Percentiles rank a stretch among this genome's conserved stretches.
Evolutionary conservation across 2,797 vertebrate genomes (phyloP).

Genomic region (Gorsachius magnificus): DNA sequence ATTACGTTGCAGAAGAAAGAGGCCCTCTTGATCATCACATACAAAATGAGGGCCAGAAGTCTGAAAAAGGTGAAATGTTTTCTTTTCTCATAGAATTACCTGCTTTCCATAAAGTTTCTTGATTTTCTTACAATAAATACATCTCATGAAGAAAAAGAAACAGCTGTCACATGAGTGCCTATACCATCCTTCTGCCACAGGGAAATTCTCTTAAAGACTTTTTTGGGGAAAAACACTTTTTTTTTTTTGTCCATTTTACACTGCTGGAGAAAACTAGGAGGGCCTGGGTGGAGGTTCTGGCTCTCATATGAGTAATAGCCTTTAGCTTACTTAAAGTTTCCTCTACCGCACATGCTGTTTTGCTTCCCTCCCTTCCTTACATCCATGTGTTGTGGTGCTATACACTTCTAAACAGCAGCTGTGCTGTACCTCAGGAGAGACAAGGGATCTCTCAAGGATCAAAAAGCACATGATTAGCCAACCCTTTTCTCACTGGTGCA

Average conservation of each 20-base stretch:
- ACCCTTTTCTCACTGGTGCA: neutral
- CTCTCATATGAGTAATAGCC: slow-evolving; percentile 31
- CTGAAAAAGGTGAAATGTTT: neutral
- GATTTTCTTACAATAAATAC: neutral
- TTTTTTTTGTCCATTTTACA: neutral
- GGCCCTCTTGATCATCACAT: neutral
- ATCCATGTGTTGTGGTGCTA: neutral
- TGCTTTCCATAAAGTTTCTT: neutral
- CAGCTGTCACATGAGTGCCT: neutral
- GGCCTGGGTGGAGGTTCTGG: slow-evolving; percentile 33
- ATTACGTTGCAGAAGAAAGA: neutral
- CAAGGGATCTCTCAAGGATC: neutral
- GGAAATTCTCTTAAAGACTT: neutral
- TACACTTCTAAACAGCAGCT: slow-evolving; percentile 28
- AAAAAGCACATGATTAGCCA: neutral
- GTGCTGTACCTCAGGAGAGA: neutral
- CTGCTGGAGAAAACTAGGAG: neutral
- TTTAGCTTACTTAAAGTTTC: slow-evolving; percentile 56
- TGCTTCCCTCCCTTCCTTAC: slow-evolving; percentile 29
- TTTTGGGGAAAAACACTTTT: neutral
- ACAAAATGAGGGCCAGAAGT: neutral
- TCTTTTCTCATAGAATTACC: neutral
- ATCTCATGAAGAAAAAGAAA: neutral
- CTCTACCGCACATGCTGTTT: slow-evolving; percentile 9
- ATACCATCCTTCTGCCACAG: neutral